Evolutionary conservation across 2,888 invertebrate genomes (phyloP).

Genomic region (Rambutsinella grinnellia): DNA sequence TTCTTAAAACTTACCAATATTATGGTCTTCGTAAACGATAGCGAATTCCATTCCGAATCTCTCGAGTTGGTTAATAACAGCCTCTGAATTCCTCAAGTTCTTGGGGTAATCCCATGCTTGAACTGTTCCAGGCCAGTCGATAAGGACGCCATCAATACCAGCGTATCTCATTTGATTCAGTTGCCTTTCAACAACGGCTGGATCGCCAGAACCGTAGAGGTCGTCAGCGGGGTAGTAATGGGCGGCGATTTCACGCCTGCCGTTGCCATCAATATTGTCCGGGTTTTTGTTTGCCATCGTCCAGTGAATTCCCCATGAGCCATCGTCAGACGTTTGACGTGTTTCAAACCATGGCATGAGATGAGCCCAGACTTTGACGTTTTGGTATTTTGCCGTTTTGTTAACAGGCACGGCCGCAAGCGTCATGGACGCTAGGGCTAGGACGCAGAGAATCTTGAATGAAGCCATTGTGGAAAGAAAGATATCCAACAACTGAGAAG

Average conservation of each 20-base stretch:
- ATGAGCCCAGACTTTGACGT: constrained; percentile 58
- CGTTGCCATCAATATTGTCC: constrained; percentile 49
- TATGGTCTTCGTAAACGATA: constrained; percentile 63
- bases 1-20: constrained; percentile 29
- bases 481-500: too few relatives aligned
- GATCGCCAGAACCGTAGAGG: constrained; percentile 61
- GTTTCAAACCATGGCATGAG: constrained; percentile 64
- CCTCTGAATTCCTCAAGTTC: constrained; percentile 55
- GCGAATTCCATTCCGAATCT: constrained; percentile 58
- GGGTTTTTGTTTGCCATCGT: constrained; percentile 62
- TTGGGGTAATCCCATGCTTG: constrained; percentile 60
- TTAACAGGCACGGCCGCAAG: not conserved
- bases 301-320: constrained; percentile 63
- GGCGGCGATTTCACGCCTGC: constrained; percentile 58
- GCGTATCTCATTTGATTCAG: constrained; percentile 58
- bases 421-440: too few relatives aligned
- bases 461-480: too few relatives aligned
- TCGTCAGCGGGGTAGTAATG: constrained; percentile 60
- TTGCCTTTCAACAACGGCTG: constrained; percentile 55
- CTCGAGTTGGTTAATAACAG: constrained; percentile 46
- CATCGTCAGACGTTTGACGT: constrained; percentile 39
- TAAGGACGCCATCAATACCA: constrained; percentile 61
- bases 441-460: too few relatives aligned
- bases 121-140: constrained; percentile 62
- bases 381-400: constrained; percentile 19